A percentile compares a stretch with the other conserved stretches of the same genome.
These are phyloP conservation scores for Hyperopisus bebe DNA, from an alignment of 2,113 vertebrate genomes.

Conservation along the genomic window DNA sequence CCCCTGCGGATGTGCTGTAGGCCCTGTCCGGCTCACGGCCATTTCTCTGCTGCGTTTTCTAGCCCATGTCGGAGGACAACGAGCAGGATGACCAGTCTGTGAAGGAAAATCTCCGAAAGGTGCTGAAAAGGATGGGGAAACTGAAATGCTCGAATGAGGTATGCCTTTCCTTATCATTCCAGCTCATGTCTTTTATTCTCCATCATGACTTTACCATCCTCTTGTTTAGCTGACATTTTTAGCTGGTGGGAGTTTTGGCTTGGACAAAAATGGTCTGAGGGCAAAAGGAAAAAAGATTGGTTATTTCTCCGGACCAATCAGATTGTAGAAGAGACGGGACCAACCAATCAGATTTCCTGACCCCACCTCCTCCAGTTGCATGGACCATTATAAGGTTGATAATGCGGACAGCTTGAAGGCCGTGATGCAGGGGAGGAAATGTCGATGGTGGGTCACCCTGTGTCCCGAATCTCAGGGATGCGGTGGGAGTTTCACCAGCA, in stretches of 20 bases:
- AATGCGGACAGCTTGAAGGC: not conserved
- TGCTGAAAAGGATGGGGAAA: conserved; percentile 83
- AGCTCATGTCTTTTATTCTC: not conserved
- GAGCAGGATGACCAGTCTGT: conserved; percentile 71
- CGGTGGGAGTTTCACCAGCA: conserved; percentile 81
- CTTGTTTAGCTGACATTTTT: not conserved
- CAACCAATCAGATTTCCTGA: too few species aligned
- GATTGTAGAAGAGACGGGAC: too few species aligned
- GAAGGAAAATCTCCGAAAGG: conserved; percentile 78
- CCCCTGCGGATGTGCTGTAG: not conserved
- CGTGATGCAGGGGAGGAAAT: not conserved
- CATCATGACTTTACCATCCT: not conserved
- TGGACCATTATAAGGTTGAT: not conserved
- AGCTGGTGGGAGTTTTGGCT: not conserved
- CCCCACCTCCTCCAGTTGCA: not conserved
- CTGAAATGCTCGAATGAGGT: conserved; percentile 83
- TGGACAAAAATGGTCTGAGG: too few species aligned
- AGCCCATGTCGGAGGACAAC: conserved; percentile 73
- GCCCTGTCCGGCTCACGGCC: not conserved
- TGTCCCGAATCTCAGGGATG: conserved; percentile 65
- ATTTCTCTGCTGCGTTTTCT: conserved; percentile 28
- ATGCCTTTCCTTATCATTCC: conserved; percentile 25
- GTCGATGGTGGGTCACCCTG: not conserved
- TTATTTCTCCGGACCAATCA: not conserved
- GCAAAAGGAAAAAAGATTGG: too few species aligned